phyloP scores from a whole-genome alignment of 2,888 invertebrate genomes.

The Branchellion lobata region DNA sequence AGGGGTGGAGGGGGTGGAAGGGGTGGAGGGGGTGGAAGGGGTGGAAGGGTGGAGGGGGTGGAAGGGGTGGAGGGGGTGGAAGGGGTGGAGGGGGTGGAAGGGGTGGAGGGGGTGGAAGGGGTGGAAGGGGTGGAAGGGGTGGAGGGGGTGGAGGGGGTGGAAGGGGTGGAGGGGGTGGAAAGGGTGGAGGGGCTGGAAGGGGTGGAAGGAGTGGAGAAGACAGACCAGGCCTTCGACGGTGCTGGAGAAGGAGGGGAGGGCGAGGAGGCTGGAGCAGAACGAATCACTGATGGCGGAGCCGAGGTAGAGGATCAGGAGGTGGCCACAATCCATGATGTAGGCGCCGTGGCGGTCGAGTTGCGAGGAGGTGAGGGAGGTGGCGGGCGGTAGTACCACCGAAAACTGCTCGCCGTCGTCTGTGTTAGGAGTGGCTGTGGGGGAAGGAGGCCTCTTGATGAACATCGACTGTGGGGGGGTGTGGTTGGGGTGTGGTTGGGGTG shows the following conservation, averaged over 20 bases:
- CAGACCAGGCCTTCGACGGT: constrained; percentile 55
- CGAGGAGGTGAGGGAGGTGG: constrained; percentile 79
- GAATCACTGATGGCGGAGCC: constrained; percentile 76
- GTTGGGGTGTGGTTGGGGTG: background rate
- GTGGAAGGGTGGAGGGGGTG: constrained; percentile 46
- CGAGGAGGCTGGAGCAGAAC: constrained; percentile 77
- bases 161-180: background rate
- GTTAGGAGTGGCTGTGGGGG: background rate
- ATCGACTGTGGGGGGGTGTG: background rate
- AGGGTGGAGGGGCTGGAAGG: too few relatives aligned
- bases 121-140: constrained; percentile 72
- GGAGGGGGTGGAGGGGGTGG: constrained; percentile 39
- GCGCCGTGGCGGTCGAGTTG: constrained; percentile 76
- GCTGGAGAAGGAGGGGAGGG: constrained; percentile 63
- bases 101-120: constrained; percentile 62
- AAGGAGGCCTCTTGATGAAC: background rate
- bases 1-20: constrained; percentile 72
- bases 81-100: background rate
- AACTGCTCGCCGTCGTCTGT: constrained; percentile 55
- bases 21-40: constrained; percentile 75
- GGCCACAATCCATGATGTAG: constrained; percentile 86
- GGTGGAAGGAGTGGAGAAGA: background rate
- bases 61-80: background rate
- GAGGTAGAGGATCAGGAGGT: constrained; percentile 78
- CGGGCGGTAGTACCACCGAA: constrained; percentile 68